phyloP scores from a whole-genome alignment of 2,797 vertebrate species.

The Centroberyx gerrardi region DNA sequence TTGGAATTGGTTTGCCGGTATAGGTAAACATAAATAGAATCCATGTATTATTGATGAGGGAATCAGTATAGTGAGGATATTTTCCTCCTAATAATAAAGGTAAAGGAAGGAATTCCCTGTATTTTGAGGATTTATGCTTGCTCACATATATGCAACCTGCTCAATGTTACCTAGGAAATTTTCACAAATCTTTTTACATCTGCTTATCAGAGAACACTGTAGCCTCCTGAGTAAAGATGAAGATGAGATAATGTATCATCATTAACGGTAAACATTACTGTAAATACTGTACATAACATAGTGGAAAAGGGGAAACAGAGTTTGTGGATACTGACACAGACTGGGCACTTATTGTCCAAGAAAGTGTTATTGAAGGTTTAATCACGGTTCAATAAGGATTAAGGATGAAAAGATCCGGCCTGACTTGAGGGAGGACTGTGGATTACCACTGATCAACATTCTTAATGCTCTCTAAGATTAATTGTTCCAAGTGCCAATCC shows the following conservation, averaged over 20 bases:
- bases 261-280: conserved; percentile 18
- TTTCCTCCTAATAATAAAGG: conserved; percentile 23
- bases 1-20: conserved; percentile 49
- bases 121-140: conserved; percentile 6
- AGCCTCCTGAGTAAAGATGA: conserved; percentile 8
- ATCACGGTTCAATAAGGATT: conserved; percentile 73
- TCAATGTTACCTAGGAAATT: conserved; percentile 3
- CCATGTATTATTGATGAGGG: conserved; percentile 24
- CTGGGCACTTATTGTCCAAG: conserved; percentile 33
- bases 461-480: conserved; percentile 60
- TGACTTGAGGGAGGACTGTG: conserved; percentile 62
- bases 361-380: conserved; percentile 67
- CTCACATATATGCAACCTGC: background rate
- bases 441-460: conserved; percentile 71
- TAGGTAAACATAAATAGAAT: conserved; percentile 31
- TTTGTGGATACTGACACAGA: conserved; percentile 30
- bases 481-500: conserved; percentile 58
- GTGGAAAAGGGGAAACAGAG: conserved; percentile 10
- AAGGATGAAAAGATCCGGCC: conserved; percentile 67
- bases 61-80: conserved; percentile 22
- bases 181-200: conserved; percentile 42
- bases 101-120: conserved; percentile 15
- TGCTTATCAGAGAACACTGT: conserved; percentile 16
- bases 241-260: conserved; percentile 14
- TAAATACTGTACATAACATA: conserved; percentile 16